These are phyloP conservation scores for Zosterops hypoxanthus DNA, from an alignment of 2,113 vertebrate species.

Conservation along the genomic window DNA sequence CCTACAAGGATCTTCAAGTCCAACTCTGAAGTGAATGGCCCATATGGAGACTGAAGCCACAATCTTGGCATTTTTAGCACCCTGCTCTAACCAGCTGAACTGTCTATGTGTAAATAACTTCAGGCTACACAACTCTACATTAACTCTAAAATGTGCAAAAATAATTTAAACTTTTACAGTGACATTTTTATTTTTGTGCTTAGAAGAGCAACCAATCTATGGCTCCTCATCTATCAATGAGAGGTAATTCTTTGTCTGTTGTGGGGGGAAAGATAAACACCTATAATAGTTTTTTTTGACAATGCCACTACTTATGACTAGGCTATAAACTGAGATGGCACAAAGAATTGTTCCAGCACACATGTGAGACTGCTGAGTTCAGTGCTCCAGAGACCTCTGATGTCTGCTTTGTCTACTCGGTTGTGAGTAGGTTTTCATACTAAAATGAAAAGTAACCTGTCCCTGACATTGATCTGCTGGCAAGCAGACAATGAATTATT, in stretches of 20 bases:
- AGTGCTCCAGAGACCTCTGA: background rate
- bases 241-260: background rate
- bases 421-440: background rate
- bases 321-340: background rate
- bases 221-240: background rate
- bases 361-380: fast-evolving
- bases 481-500: background rate
- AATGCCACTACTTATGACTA: background rate
- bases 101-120: background rate
- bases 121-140: background rate
- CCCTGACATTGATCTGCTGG: background rate
- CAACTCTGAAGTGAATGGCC: background rate
- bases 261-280: background rate
- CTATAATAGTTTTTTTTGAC: background rate
- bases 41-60: background rate
- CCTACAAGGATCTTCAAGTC: background rate
- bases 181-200: background rate
- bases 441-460: background rate
- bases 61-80: background rate
- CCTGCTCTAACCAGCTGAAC: background rate
- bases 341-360: background rate
- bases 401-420: background rate
- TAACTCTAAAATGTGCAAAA: background rate
- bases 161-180: background rate
- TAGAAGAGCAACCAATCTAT: background rate